Evolutionary conservation across 1,140 invertebrate species (phyloP).

Genomic region (Hypothenemus hampei): DNA sequence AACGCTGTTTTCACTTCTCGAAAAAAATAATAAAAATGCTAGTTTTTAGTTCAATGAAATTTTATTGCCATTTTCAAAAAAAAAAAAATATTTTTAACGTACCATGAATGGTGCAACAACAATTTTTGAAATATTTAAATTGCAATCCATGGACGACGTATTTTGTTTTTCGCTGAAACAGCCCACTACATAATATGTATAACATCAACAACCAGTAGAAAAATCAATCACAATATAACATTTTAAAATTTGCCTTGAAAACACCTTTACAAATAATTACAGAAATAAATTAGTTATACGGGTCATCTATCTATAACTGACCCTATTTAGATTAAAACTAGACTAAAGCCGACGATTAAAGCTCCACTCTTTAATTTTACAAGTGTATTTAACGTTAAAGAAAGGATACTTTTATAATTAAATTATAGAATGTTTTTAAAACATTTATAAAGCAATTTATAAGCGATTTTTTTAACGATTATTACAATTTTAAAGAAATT

Average conservation of each 20-base stretch:
- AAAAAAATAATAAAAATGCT: too few species aligned
- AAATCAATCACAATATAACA: neutral
- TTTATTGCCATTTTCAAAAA: constrained; percentile 7
- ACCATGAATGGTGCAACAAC: constrained; percentile 8
- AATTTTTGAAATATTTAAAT: too few species aligned
- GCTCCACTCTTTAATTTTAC: constrained; percentile 2
- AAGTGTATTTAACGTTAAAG: neutral
- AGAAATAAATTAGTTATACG: too few species aligned
- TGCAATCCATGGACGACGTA: too few species aligned
- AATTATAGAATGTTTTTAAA: neutral
- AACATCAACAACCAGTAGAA: too few species aligned
- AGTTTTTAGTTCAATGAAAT: too few species aligned
- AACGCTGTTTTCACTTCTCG: too few species aligned
- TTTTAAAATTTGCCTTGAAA: neutral
- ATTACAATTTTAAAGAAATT: constrained; percentile 2
- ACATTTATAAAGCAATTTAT: neutral
- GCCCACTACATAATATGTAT: too few species aligned
- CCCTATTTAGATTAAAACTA: neutral
- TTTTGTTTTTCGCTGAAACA: too few species aligned
- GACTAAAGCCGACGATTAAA: constrained; percentile 13
- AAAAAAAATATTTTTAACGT: neutral
- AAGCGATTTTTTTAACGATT: neutral
- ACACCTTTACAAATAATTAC: neutral
- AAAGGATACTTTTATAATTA: neutral
- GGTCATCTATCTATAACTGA: neutral